phyloP scores from a whole-genome alignment of 2,797 vertebrate species.

The Helicolenus hilgendorfi region DNA sequence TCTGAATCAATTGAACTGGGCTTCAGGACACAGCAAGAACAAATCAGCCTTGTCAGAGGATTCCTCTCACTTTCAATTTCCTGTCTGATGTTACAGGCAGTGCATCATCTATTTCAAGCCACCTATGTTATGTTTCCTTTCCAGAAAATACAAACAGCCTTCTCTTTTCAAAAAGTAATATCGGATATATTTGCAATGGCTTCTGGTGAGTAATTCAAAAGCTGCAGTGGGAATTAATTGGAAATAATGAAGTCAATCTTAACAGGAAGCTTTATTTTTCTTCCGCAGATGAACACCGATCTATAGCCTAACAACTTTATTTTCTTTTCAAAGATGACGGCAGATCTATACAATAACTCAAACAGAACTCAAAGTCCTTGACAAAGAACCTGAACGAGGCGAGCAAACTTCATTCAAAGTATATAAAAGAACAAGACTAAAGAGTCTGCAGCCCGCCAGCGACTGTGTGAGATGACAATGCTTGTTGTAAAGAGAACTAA shows the following conservation, averaged over 20 bases:
- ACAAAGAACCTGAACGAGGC: neutral
- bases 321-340: neutral
- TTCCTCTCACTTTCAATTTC: constrained; percentile 54
- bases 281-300: constrained; percentile 2
- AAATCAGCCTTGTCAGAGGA: constrained; percentile 49
- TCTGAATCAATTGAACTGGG: constrained; percentile 54
- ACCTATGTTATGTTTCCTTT: neutral
- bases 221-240: neutral
- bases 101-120: constrained; percentile 31
- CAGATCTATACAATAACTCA: neutral
- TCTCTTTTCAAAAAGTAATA: neutral
- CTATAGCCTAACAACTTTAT: neutral
- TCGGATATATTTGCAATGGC: neutral
- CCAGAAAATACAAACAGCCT: neutral
- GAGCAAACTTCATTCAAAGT: neutral
- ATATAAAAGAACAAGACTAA: neutral
- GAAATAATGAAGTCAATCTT: neutral
- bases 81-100: constrained; percentile 11
- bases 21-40: constrained; percentile 50
- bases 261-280: neutral
- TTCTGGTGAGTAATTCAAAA: neutral
- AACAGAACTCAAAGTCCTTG: neutral
- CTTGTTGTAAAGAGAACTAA: neutral
- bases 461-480: neutral
- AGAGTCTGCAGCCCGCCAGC: neutral